Percentiles rank a stretch among this genome's conserved stretches.
Evolutionary conservation across 2,113 vertebrate species (phyloP).

Genomic region (Antennarius striatus): DNA sequence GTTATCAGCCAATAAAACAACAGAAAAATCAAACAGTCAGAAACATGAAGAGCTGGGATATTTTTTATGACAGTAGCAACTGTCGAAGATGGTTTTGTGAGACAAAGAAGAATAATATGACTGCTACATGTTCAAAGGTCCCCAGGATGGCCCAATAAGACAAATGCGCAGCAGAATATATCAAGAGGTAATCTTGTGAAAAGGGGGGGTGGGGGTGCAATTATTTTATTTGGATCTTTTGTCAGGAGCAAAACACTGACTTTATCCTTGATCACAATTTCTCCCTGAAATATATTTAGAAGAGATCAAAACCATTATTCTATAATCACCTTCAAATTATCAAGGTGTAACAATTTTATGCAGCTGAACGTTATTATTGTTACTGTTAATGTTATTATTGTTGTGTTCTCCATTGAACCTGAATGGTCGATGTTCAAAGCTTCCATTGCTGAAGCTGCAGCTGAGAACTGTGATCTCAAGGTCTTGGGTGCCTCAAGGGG

Average conservation of each 20-base stretch:
- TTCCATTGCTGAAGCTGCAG: too few species aligned
- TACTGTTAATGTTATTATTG: too few species aligned
- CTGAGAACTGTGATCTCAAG: too few species aligned
- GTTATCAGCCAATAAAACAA: slow-evolving; percentile 39
- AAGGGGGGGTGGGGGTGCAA: slow-evolving; percentile 49
- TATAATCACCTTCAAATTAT: too few species aligned
- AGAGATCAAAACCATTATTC: too few species aligned
- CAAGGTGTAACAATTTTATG: too few species aligned
- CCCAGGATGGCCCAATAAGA: slow-evolving; percentile 63
- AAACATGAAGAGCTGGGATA: slow-evolving; percentile 9
- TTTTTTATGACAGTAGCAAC: slow-evolving; percentile 24
- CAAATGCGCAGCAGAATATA: slow-evolving; percentile 39
- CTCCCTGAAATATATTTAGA: not conserved
- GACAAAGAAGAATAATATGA: slow-evolving; percentile 41
- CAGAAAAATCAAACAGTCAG: slow-evolving; percentile 12
- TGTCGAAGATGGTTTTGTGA: slow-evolving; percentile 32
- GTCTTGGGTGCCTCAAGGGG: too few species aligned
- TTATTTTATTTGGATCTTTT: slow-evolving; percentile 60
- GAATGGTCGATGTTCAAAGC: too few species aligned
- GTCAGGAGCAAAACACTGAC: slow-evolving; percentile 35
- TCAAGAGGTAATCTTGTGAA: slow-evolving; percentile 41
- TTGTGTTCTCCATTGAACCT: too few species aligned
- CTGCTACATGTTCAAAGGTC: slow-evolving; percentile 42
- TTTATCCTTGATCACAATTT: slow-evolving; percentile 2
- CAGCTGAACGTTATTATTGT: too few species aligned